Evolutionary conservation across 1,140 invertebrate species (phyloP).

Genomic region (Helicoverpa zea): DNA sequence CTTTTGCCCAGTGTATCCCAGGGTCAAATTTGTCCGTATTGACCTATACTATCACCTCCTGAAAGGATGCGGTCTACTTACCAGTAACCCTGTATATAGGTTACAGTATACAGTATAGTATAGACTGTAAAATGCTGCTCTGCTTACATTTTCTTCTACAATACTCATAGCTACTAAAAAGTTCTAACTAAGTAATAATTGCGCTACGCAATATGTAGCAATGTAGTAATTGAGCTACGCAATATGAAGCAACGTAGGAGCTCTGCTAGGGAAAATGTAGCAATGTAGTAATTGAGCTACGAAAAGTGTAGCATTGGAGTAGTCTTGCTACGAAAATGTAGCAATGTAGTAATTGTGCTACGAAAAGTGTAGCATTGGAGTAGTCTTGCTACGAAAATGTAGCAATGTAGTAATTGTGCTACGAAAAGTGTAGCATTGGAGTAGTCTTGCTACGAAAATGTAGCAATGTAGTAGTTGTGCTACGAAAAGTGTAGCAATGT

Average conservation of each 20-base stretch:
- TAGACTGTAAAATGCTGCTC: no score
- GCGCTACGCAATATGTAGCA: background rate
- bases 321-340: no score
- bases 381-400: background rate
- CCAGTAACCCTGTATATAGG: no score
- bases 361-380: background rate
- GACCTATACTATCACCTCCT: no score
- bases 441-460: background rate
- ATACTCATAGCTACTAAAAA: background rate
- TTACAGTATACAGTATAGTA: no score
- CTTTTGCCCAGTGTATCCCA: no score
- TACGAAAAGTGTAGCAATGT: background rate
- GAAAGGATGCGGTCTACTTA: no score
- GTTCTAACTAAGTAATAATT: background rate
- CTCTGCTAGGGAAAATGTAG: background rate
- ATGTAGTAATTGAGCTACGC: background rate
- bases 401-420: background rate
- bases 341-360: background rate
- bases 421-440: background rate
- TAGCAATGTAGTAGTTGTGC: background rate
- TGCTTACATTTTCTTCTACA: background rate
- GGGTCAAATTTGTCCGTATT: no score
- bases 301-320: background rate
- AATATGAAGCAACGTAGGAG: background rate
- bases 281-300: background rate